These are phyloP conservation scores for Sciurus carolinensis DNA, from an alignment of 2,797 vertebrate species.

Conservation along the genomic window DNA sequence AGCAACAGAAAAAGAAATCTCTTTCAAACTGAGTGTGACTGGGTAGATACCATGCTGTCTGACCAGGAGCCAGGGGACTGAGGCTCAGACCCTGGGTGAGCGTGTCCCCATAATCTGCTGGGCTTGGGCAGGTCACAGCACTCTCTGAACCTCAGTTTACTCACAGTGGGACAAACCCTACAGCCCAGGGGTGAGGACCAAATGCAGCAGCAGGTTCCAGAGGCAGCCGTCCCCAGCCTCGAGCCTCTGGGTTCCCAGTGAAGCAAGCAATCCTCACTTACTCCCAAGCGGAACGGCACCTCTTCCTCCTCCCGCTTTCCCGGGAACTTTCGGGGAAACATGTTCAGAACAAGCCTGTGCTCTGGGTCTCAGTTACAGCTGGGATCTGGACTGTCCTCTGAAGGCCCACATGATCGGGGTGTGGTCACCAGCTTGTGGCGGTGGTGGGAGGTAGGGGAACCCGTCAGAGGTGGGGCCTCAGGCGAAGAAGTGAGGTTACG, in stretches of 20 bases:
- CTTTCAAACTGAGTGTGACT: not conserved
- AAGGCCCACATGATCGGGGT: not conserved
- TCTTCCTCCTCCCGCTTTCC: not conserved
- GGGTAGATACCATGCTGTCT: rapidly evolving
- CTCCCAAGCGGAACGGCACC: rapidly evolving
- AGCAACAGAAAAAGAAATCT: too few species aligned
- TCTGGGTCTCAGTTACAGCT: not conserved
- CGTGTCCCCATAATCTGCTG: too few species aligned
- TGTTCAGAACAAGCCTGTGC: not conserved
- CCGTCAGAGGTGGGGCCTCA: not conserved
- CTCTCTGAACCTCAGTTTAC: not conserved
- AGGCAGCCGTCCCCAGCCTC: not conserved
- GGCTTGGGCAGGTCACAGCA: rapidly evolving
- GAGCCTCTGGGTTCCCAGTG: rapidly evolving
- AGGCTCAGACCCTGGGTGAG: rapidly evolving
- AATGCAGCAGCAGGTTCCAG: rapidly evolving
- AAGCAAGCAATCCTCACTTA: rapidly evolving
- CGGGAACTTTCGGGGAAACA: not conserved
- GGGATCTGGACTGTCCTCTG: not conserved
- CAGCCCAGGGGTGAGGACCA: not conserved
- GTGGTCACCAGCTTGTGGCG: too few species aligned
- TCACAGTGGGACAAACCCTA: not conserved
- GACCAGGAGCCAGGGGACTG: rapidly evolving
- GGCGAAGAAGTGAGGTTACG: not conserved
- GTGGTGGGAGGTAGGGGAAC: not conserved